Conservation (phyloP, 2,888 invertebrate genomes). For the Globia sparganii region DNA sequence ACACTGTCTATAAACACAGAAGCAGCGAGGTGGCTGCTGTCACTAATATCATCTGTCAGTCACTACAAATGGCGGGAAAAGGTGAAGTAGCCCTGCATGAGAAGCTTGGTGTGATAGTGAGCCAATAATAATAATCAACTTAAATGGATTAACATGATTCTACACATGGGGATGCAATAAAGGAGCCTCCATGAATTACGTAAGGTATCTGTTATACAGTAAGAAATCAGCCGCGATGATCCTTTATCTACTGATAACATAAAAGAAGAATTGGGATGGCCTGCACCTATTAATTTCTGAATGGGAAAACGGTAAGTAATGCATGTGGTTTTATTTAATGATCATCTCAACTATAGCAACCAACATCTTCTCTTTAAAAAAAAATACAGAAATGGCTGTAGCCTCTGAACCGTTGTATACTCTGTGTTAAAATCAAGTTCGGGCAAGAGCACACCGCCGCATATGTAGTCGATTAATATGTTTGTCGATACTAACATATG, state of each 20-base stretch:
- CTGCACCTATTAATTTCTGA: not conserved
- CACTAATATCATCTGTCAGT: conserved; percentile 6
- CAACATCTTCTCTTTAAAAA: not conserved
- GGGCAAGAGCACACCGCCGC: conserved; percentile 62
- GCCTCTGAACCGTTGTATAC: conserved; percentile 53
- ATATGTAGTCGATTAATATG: conserved; percentile 71
- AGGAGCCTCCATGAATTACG: not conserved
- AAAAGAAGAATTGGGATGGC: not conserved
- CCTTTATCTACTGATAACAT: too few species aligned
- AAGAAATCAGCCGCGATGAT: not conserved
- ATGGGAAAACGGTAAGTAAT: not conserved
- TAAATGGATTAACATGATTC: not conserved
- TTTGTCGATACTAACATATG: conserved; percentile 81
- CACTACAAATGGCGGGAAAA: not conserved
- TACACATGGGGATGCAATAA: not conserved
- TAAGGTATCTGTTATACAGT: not conserved
- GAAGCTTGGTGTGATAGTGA: not conserved
- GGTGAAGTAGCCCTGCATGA: not conserved
- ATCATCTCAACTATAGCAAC: not conserved
- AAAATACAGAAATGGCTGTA: not conserved
- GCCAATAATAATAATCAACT: too few species aligned
- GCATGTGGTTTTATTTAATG: not conserved
- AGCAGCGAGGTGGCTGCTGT: not conserved
- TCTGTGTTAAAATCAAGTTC: conserved; percentile 62
- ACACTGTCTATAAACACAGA: not conserved